Evolutionary conservation across 2,888 invertebrate species (phyloP).

Genomic region (Cryptosula pallasiana): DNA sequence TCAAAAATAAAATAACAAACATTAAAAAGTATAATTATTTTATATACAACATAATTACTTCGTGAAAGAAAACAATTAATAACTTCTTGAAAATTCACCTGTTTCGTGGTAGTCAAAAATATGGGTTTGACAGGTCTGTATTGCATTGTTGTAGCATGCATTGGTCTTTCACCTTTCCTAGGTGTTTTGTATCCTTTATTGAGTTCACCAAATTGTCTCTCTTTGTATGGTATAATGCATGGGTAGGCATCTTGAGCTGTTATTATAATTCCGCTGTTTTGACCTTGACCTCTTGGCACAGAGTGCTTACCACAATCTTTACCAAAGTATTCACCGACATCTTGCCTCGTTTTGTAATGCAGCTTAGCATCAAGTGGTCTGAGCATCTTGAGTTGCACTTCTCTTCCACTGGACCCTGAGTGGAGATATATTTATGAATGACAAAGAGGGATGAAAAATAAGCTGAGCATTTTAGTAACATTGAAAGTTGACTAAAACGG

Average conservation of each 20-base stretch:
- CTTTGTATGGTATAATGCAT: conserved; percentile 6
- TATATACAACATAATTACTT: too few species aligned
- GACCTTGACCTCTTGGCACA: conserved; percentile 1
- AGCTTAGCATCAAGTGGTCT: conserved; percentile 6
- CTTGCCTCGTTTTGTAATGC: neutral
- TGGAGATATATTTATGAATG: too few species aligned
- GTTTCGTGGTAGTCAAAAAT: neutral
- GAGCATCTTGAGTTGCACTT: too few species aligned
- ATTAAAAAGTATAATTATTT: too few species aligned
- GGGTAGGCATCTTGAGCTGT: conserved; percentile 5
- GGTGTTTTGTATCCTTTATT: neutral
- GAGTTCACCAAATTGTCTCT: neutral
- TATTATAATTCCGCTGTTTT: conserved; percentile 12
- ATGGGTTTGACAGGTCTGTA: neutral
- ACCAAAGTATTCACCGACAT: conserved; percentile 14
- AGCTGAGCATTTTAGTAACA: too few species aligned
- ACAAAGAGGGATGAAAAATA: too few species aligned
- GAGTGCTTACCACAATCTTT: conserved; percentile 22
- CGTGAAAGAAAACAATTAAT: too few species aligned
- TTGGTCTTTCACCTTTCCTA: neutral
- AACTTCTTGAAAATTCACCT: conserved; percentile 1
- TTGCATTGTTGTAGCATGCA: conserved; percentile 21
- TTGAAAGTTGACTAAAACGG: too few species aligned
- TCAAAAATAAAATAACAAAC: too few species aligned
- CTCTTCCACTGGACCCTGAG: too few species aligned